Evolutionary conservation across 2,888 invertebrate species (phyloP).

Genomic region (Gryllus longicercus): DNA sequence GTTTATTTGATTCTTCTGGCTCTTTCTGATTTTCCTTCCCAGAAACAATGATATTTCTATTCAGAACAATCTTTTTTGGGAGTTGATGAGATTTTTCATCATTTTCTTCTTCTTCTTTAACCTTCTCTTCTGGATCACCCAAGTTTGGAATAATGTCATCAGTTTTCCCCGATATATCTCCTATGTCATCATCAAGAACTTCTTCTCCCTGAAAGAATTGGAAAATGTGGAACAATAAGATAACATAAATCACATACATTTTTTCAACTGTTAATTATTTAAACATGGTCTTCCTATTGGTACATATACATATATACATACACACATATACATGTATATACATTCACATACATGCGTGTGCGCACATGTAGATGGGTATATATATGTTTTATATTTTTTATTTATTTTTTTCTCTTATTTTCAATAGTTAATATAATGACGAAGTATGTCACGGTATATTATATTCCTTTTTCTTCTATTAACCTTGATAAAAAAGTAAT

Average conservation of each 20-base stretch:
- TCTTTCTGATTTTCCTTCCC: slow-evolving; percentile 28
- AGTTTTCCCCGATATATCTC: slow-evolving; percentile 24
- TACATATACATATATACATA: too few relatives aligned
- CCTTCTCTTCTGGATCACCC: slow-evolving; percentile 40
- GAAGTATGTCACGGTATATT: too few relatives aligned
- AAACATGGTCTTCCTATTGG: too few relatives aligned
- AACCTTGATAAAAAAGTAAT: too few relatives aligned
- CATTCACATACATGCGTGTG: too few relatives aligned
- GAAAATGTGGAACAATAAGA: not conserved
- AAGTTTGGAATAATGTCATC: slow-evolving; percentile 35
- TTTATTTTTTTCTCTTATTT: too few relatives aligned
- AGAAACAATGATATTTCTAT: slow-evolving; percentile 47
- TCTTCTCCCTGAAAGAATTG: slow-evolving; percentile 35
- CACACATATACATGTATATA: too few relatives aligned
- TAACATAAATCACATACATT: not conserved
- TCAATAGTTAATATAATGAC: too few relatives aligned
- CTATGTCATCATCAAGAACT: slow-evolving; percentile 34
- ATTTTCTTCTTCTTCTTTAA: slow-evolving; percentile 36
- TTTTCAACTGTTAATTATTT: too few relatives aligned
- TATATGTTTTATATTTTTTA: too few relatives aligned
- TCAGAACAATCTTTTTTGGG: slow-evolving; percentile 62
- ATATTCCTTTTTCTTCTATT: too few relatives aligned
- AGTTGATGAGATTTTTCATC: slow-evolving; percentile 43
- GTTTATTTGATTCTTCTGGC: slow-evolving; percentile 27
- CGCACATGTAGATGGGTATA: too few relatives aligned